Evolutionary conservation across 2,888 invertebrate genomes (phyloP).

Genomic region (Cataglyphis rosenhaueri): DNA sequence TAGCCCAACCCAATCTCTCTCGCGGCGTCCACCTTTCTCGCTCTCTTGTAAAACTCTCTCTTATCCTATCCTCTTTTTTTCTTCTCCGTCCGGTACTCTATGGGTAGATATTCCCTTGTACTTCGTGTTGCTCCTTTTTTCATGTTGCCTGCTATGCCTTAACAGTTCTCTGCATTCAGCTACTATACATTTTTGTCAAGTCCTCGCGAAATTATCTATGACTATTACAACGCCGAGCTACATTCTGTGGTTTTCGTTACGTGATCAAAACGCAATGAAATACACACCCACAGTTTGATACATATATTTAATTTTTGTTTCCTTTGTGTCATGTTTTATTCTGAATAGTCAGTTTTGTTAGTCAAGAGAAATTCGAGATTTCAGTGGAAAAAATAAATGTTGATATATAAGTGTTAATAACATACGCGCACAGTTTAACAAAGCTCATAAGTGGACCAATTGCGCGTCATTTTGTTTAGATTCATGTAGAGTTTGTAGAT

Average conservation of each 20-base stretch:
- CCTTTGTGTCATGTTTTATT: background rate
- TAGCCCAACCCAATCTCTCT: constrained; percentile 64
- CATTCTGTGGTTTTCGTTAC: constrained; percentile 18
- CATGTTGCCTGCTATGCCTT: constrained; percentile 35
- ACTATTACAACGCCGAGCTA: background rate
- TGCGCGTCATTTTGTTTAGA: constrained; percentile 1
- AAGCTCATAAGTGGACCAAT: background rate
- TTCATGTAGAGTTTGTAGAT: constrained; percentile 25
- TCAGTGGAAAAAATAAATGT: background rate
- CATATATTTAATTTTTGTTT: background rate
- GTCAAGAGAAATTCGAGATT: background rate
- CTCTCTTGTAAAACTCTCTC: constrained; percentile 32
- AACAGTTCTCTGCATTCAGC: constrained; percentile 43
- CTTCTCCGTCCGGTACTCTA: constrained; percentile 31
- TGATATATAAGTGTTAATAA: background rate
- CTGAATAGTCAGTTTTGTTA: background rate
- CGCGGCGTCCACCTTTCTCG: constrained; percentile 21
- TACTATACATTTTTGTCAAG: constrained; percentile 48
- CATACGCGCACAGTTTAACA: background rate
- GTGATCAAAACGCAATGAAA: background rate
- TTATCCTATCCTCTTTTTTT: constrained; percentile 12
- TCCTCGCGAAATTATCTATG: constrained; percentile 38
- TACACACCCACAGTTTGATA: background rate
- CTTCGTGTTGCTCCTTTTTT: constrained; percentile 45
- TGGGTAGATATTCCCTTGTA: constrained; percentile 22